A percentile compares a stretch with the other conserved stretches of the same genome.
These are phyloP conservation scores for Lycocorax pyrrhopterus DNA, from an alignment of 2,113 vertebrate genomes.

Conservation along the genomic window DNA sequence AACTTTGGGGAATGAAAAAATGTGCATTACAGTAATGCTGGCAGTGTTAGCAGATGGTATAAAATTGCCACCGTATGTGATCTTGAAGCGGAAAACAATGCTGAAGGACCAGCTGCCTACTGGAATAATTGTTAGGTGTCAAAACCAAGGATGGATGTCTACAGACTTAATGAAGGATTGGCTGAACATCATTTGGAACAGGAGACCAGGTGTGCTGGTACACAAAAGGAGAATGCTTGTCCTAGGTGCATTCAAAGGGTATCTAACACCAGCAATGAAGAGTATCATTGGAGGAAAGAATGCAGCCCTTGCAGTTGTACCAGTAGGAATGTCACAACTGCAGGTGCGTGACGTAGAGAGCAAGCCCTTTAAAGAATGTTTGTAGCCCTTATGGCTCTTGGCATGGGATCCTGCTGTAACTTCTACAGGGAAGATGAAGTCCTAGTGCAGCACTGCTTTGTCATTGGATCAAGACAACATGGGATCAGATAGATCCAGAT, in stretches of 20 bases:
- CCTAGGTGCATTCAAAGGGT: neutral
- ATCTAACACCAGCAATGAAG: neutral
- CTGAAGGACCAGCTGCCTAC: constrained; percentile 62
- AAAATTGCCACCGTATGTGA: constrained; percentile 69
- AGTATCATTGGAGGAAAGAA: neutral
- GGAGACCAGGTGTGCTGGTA: constrained; percentile 31
- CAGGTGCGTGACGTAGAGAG: neutral
- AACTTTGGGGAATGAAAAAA: constrained; percentile 59
- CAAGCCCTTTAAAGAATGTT: neutral
- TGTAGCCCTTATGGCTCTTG: neutral
- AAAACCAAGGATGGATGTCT: constrained; percentile 58
- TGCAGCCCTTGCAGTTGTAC: neutral
- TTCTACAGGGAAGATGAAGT: neutral
- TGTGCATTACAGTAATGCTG: constrained; percentile 41
- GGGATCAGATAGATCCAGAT: neutral
- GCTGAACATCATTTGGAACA: neutral
- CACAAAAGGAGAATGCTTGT: neutral
- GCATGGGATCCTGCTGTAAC: neutral
- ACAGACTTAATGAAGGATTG: constrained; percentile 52
- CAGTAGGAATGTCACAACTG: neutral
- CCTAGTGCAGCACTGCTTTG: neutral
- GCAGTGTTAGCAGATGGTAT: constrained; percentile 60
- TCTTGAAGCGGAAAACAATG: constrained; percentile 64
- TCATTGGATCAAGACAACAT: neutral
- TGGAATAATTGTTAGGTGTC: constrained; percentile 65